Evolutionary conservation across 2,113 vertebrate species (phyloP).

Genomic region (Origma solitaria): DNA sequence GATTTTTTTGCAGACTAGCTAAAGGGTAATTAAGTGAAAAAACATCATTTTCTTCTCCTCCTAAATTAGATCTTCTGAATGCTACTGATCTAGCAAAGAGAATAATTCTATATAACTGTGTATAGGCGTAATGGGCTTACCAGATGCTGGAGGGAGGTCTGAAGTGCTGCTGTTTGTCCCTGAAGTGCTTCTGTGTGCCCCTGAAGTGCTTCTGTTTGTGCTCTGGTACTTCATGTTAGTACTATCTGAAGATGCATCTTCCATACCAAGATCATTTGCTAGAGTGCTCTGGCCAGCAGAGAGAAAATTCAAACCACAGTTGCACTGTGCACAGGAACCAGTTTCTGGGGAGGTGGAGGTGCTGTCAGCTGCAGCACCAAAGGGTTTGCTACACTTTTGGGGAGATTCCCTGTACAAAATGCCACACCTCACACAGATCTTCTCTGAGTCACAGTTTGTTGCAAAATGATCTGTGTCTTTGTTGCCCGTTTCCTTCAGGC

Average conservation of each 20-base stretch:
- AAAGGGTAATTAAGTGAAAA: neutral
- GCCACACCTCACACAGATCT: constrained; percentile 59
- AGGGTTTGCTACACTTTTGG: neutral
- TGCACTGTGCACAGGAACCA: constrained; percentile 67
- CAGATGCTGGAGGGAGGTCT: constrained; percentile 70
- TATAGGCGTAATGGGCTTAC: constrained; percentile 52
- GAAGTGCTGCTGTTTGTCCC: constrained; percentile 40
- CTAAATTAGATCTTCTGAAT: neutral
- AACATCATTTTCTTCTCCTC: neutral
- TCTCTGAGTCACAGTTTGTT: constrained; percentile 55
- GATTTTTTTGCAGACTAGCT: neutral
- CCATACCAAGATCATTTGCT: neutral
- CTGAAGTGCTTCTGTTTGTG: constrained; percentile 11
- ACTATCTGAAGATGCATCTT: neutral
- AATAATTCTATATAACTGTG: neutral
- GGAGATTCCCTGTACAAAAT: constrained; percentile 26
- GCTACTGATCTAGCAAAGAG: neutral
- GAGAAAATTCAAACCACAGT: constrained; percentile 70
- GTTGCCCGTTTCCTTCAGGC: neutral
- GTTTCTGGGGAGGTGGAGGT: constrained; percentile 10
- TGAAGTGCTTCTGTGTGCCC: neutral
- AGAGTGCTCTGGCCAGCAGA: constrained; percentile 47
- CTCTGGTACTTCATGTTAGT: constrained; percentile 27
- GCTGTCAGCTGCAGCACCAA: neutral
- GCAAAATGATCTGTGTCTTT: constrained; percentile 29